Evolutionary conservation across 2,797 vertebrate genomes (phyloP), one percentile per base, ranked within the genome.

Genomic region (Chelonia mydas): DNA sequence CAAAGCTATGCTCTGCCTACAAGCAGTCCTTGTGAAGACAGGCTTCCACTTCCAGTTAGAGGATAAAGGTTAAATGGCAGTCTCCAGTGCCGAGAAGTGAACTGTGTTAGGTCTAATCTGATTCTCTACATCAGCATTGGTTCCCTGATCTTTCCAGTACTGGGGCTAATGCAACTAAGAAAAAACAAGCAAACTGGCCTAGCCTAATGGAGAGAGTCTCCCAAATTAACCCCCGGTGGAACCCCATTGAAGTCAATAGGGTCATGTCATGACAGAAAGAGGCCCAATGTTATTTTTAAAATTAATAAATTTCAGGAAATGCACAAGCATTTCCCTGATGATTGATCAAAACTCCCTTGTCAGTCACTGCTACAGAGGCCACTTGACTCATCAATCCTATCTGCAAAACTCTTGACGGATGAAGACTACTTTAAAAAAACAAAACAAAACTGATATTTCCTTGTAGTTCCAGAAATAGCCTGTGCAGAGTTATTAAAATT

Each of bases 401-500:
- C 6, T 57, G 49, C 19, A 90, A 53, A 10, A 88, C 3, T 89
- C 57, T 54, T 86, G 6, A 76, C 6, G 49, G n/a, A 87, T 3
- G 3, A 37, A 74, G 80, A 77, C 0, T 51, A 76, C 11, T 61
- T 41, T 41, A 41, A 90, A 88, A 78, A 88, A 61, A 37, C 9
- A 37, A 41, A 41, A 41, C 41, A 41, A 37, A 6, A 72, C 2
- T 9, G 0, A 77, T 59, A 55, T 51, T 28, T 92, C 49, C 51
- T 72, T 72, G 31, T 16, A 94, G 77, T 16, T 88, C 28, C 89
- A 86, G 55, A 94, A 88, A 49, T n/a, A 94, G 68, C 11, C 23
- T 28, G 2, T 81, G 21, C 5, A 92, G 82, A 33, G 8, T 19
- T 9, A 1, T 77, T 89, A 93, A 94, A 95, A 90, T 90, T 89